Conservation (phyloP, 2,113 vertebrate genomes). For the Thomomys bottae region DNA sequence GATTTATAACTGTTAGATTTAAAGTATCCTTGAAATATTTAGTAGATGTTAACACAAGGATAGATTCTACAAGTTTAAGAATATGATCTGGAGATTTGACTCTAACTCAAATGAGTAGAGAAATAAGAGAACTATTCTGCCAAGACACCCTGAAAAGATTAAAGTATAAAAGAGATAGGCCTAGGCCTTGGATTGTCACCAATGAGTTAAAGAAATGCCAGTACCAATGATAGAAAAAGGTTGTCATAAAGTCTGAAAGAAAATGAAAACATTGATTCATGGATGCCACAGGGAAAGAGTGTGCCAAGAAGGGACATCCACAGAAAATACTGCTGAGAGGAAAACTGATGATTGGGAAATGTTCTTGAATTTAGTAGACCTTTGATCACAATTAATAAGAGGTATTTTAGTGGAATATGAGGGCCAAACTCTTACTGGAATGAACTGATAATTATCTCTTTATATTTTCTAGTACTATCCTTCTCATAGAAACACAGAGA, state of each 20-base stretch:
- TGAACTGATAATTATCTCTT: constrained; percentile 22
- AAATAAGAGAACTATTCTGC: background rate
- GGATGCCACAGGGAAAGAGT: background rate
- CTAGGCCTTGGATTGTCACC: background rate
- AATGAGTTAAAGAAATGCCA: background rate
- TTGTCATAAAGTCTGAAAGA: background rate
- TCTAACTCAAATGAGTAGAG: background rate
- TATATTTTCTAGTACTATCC: background rate
- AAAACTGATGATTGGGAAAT: background rate
- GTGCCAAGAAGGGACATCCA: background rate
- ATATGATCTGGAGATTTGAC: background rate
- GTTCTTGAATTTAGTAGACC: background rate
- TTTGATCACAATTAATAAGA: background rate
- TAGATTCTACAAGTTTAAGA: constrained; percentile 20
- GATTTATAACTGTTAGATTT: background rate
- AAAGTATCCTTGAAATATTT: background rate
- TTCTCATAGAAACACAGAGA: background rate
- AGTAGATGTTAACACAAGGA: background rate
- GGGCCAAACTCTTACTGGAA: background rate
- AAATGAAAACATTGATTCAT: background rate
- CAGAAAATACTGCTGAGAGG: background rate
- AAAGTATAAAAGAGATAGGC: background rate
- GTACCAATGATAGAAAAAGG: background rate
- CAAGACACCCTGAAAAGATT: background rate
- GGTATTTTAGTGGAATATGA: background rate